Evolutionary conservation across 2,113 vertebrate genomes (phyloP).

Genomic region (Lampris incognitus): DNA sequence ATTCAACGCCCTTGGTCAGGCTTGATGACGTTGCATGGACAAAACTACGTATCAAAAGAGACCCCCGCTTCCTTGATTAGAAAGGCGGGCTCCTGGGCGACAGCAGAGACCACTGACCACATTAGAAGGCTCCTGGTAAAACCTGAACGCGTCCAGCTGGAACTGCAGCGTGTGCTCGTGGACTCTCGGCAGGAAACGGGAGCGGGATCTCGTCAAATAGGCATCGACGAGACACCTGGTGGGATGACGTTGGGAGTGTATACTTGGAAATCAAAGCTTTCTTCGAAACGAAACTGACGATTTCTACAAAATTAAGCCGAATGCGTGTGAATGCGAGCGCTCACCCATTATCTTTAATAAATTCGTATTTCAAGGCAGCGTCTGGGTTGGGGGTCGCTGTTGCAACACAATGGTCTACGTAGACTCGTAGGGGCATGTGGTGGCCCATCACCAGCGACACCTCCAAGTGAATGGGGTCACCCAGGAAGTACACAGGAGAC

Average conservation of each 20-base stretch:
- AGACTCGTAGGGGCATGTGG: constrained; percentile 69
- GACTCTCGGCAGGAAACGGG: constrained; percentile 62
- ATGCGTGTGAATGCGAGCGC: background rate
- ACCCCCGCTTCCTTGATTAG: too few relatives aligned
- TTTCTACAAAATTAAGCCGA: too few relatives aligned
- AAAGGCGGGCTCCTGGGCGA: too few relatives aligned
- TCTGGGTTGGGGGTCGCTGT: constrained; percentile 56
- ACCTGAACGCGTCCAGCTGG: constrained; percentile 73
- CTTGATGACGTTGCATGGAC: too few relatives aligned
- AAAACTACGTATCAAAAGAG: too few relatives aligned
- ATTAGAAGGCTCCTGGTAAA: constrained; percentile 56
- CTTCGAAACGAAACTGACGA: background rate
- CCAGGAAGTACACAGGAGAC: constrained; percentile 67
- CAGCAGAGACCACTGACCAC: constrained; percentile 28
- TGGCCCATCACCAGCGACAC: constrained; percentile 55
- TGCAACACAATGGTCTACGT: constrained; percentile 71
- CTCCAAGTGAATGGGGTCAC: constrained; percentile 69
- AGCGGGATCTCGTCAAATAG: constrained; percentile 66
- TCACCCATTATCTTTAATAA: constrained; percentile 72
- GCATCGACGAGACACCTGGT: constrained; percentile 75
- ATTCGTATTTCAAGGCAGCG: constrained; percentile 56
- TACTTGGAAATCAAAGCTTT: background rate
- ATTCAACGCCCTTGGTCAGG: background rate
- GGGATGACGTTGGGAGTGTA: background rate
- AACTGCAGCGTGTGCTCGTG: constrained; percentile 65